Evolutionary conservation across 1,140 invertebrate species (phyloP).

Genomic region (Ips nitidus): DNA sequence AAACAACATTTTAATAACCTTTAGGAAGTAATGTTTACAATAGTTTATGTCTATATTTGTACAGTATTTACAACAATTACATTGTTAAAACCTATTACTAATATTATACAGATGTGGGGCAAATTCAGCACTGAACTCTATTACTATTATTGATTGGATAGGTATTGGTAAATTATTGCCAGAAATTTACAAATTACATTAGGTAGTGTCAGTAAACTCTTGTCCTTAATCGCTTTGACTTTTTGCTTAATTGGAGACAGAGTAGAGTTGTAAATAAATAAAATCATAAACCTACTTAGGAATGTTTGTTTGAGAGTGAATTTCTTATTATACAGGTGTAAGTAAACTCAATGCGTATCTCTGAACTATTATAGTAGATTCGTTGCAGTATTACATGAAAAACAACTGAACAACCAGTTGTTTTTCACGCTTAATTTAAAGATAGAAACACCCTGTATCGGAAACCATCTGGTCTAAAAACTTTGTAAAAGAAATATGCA

Average conservation of each 20-base stretch:
- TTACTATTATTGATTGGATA: conserved; percentile 13
- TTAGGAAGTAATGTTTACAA: no score
- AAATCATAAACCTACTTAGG: background rate
- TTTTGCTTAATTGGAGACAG: background rate
- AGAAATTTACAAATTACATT: conserved; percentile 19
- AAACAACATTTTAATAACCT: no score
- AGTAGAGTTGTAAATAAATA: no score
- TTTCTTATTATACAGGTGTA: background rate
- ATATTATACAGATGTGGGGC: conserved; percentile 13
- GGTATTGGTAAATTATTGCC: conserved; percentile 22
- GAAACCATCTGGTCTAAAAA: background rate
- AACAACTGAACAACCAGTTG: conserved; percentile 1
- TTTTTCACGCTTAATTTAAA: background rate
- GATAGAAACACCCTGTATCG: background rate
- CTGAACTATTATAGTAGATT: background rate
- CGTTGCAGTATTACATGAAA: background rate
- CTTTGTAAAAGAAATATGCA: background rate
- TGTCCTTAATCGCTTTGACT: background rate
- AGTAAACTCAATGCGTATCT: conserved; percentile 10
- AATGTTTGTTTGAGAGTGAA: conserved; percentile 1
- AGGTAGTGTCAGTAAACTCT: background rate
- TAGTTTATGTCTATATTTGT: background rate
- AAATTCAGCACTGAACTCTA: conserved; percentile 2
- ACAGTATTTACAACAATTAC: conserved; percentile 22
- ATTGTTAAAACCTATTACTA: conserved; percentile 15